Percentiles rank a stretch among this genome's conserved stretches.
These are phyloP conservation scores for Psylliodes chrysocephalus DNA, from an alignment of 2,888 invertebrate genomes.

Conservation along the genomic window DNA sequence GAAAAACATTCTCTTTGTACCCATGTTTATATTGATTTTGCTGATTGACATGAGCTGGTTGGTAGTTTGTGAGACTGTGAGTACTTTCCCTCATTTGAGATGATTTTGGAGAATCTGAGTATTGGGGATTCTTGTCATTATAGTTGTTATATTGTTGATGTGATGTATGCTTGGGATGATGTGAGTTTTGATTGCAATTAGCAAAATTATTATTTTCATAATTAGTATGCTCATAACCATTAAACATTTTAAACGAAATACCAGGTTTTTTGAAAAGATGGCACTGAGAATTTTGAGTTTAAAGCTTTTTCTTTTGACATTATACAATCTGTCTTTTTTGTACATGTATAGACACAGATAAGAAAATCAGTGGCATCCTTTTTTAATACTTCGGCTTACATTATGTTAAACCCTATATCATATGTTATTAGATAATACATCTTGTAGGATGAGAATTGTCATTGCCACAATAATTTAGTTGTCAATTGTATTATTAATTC, in stretches of 20 bases:
- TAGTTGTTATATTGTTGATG: constrained; percentile 52
- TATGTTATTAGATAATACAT: no score
- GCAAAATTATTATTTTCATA: constrained; percentile 34
- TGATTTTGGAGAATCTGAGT: constrained; percentile 12
- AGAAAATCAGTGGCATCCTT: no score
- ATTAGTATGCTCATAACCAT: constrained; percentile 27
- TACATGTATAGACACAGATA: no score
- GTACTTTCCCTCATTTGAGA: constrained; percentile 48
- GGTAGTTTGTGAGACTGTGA: constrained; percentile 47
- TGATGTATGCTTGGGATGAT: constrained; percentile 51
- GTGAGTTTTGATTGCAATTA: constrained; percentile 25
- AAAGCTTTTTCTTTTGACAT: constrained; percentile 30
- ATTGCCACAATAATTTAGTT: no score
- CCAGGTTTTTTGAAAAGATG: constrained; percentile 20
- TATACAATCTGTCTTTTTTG: no score
- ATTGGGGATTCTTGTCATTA: constrained; percentile 33
- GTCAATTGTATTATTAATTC: no score
- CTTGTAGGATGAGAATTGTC: no score
- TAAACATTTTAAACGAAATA: constrained; percentile 27
- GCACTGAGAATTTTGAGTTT: constrained; percentile 26
- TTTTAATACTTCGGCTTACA: no score
- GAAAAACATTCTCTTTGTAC: constrained; percentile 1
- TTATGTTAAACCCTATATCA: no score
- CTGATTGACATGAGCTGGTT: constrained; percentile 48
- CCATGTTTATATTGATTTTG: constrained; percentile 41